Evolutionary conservation across 2,797 vertebrate genomes (phyloP), one percentile per base, ranked within the genome.

Genomic region (Apogon hyalosoma): DNA sequence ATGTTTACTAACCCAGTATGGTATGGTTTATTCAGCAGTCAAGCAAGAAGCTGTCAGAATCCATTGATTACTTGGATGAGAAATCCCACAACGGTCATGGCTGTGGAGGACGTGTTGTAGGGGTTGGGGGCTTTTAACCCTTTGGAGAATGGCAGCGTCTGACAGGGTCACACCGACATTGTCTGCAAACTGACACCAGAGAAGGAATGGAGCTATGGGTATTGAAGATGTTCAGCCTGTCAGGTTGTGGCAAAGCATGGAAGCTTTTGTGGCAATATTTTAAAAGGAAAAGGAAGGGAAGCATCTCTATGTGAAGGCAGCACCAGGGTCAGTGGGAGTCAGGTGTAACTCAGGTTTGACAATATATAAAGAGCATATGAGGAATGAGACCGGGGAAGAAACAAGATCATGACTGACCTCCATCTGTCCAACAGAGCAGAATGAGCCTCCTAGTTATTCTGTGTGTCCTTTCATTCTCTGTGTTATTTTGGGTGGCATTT

Each of bases 1-100:
- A 63, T 56, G 53, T 75, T 79, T 61, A 59, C 52, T 65, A 67
- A 77, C 52, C 67, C 67, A 57, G 43, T 28, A 41, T 16, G 31
- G 14, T 57, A 39, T 60, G 69, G 42, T 82, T 77, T 84, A 81
- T 73, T 83, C 67, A 74, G 43, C 64, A 73, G 57, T 41, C 50
- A 43, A 72, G 72, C 50, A 53, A 69, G 62, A 75, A 61, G 82
- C 82, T 87, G 84, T 83, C 86, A 87, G 40, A 78, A 62, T 59
- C 47, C 59, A 82, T 83, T 66, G 73, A 88, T 83, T 86, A 56
- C 40, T 54, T 19, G 38, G 56, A 50, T 63, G 65, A 70, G 45
- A 69, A 69, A 36, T 74, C 54, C 46, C n/a, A 12, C 59, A 55
- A 55, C 69, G 59, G 52, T 55, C 52, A 2, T 53, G 60, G 38